Conservation (phyloP, 1,140 invertebrate species). For the Aphidius gifuensis region DNA sequence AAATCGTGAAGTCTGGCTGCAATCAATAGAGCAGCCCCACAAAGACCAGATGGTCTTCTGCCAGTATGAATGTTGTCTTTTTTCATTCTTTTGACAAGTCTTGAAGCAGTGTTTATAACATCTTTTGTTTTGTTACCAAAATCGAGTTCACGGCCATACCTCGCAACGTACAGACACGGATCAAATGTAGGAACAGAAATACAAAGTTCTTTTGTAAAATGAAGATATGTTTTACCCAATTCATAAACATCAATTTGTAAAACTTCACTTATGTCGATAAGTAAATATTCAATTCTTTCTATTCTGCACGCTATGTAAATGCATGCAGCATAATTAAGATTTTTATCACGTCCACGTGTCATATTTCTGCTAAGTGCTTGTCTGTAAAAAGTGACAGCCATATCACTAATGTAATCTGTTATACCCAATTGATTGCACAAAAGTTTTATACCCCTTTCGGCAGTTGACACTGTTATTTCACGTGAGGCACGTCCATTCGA, state of each 20-base stretch:
- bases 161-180: constrained; percentile 90
- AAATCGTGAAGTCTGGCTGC: constrained; percentile 92
- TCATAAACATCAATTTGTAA: constrained; percentile 95
- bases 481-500: constrained; percentile 82
- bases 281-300: constrained; percentile 88
- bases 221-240: constrained; percentile 88
- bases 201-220: constrained; percentile 82
- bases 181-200: constrained; percentile 93
- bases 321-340: constrained; percentile 94
- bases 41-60: constrained; percentile 90
- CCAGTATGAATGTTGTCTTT: constrained; percentile 96
- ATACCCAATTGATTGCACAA: constrained; percentile 77
- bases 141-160: constrained; percentile 92
- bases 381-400: constrained; percentile 94
- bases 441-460: constrained; percentile 75
- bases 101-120: constrained; percentile 90
- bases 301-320: constrained; percentile 95
- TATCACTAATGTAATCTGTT: constrained; percentile 89
- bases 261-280: constrained; percentile 98
- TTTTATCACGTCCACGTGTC: constrained; percentile 85
- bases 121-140: constrained; percentile 90
- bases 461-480: constrained; percentile 85
- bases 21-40: constrained; percentile 94
- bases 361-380: constrained; percentile 86
- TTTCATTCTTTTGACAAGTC: constrained; percentile 96